Evolutionary conservation across 2,888 invertebrate genomes (phyloP), one percentile per base, ranked within the genome.

Genomic region (Acanthopleura granulata): DNA sequence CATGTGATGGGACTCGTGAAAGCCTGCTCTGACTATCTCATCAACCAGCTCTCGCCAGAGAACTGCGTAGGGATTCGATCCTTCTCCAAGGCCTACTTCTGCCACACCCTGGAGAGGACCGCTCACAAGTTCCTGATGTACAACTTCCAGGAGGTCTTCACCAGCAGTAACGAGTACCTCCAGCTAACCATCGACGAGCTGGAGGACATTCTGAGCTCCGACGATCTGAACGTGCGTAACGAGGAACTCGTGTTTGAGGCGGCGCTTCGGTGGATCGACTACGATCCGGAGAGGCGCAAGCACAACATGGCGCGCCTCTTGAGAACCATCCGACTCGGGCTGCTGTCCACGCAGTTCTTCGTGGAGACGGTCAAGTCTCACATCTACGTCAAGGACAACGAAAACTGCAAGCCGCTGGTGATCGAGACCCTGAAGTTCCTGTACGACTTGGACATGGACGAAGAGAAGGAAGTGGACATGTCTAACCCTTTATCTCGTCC

Each of bases 401-500:
- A 96, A 80, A 94, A 94, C 15, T 96, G 97, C 82, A 93, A 95
- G 22, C 96, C 97, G 0, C 93, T 97, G 80, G 95, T 97, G 79
- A 96, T 97, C 51, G 96, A 97, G 90, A 96, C 97, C 0, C 91
- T 97, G 61, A 95, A 95, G 88, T 97, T 97, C 90, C 92, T 97
- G 71, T 97, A 97, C 91, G 97, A 97, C 89, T 92, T 97, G 87
- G 97, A 97, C 91, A 95, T 96, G 93, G 95, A 96, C 79, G 93
- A 93, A 87, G 94, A 92, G 72, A 91, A 95, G 87, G 94, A 95
- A 72, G 84, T 90, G 9, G 91, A 91, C 79, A 81, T 90, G 22
- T 86, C 85, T 81, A 93, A 94, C 86, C 93, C 93, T 0, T 85
- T 94, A 57, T 92, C 93, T 14, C 91, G 94, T 77, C 95, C 96